phyloP scores from a whole-genome alignment of 2,888 invertebrate species.

The Melinaea marsaeus region DNA sequence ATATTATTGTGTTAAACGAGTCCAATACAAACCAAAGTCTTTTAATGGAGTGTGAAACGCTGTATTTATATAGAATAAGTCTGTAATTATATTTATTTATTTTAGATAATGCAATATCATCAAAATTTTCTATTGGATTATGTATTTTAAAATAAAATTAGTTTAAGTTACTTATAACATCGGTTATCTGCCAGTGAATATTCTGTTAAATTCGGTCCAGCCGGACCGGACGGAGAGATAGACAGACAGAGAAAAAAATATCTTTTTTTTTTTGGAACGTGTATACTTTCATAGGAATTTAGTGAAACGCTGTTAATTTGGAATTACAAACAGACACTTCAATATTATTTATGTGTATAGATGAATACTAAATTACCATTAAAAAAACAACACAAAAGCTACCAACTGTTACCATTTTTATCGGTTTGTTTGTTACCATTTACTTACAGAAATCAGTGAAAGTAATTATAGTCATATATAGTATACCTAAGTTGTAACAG shows the following conservation, averaged over 20 bases:
- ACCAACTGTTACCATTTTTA: slow-evolving; percentile 38
- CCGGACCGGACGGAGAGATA: too few species aligned
- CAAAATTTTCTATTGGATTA: slow-evolving; percentile 10
- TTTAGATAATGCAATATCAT: slow-evolving; percentile 13
- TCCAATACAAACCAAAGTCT: slow-evolving; percentile 73
- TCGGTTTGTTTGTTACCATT: slow-evolving; percentile 30
- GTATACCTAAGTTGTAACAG: slow-evolving; percentile 1
- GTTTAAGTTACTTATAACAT: too few species aligned
- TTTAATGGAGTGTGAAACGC: slow-evolving; percentile 75
- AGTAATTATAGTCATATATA: slow-evolving; percentile 4
- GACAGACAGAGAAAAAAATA: too few species aligned
- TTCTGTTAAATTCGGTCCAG: too few species aligned
- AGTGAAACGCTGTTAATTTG: too few species aligned
- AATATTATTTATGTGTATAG: neutral
- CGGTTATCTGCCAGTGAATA: too few species aligned
- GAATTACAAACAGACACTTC: too few species aligned
- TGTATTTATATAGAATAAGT: slow-evolving; percentile 64
- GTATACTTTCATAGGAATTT: too few species aligned
- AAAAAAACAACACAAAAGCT: slow-evolving; percentile 19
- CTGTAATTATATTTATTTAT: slow-evolving; percentile 22
- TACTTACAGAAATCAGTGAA: slow-evolving; percentile 13
- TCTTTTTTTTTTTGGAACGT: too few species aligned
- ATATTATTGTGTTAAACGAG: slow-evolving; percentile 36
- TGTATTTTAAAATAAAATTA: neutral
- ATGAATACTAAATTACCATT: slow-evolving; percentile 3